Conservation (phyloP, 2,113 vertebrate species). For the Nematolebias whitei region DNA sequence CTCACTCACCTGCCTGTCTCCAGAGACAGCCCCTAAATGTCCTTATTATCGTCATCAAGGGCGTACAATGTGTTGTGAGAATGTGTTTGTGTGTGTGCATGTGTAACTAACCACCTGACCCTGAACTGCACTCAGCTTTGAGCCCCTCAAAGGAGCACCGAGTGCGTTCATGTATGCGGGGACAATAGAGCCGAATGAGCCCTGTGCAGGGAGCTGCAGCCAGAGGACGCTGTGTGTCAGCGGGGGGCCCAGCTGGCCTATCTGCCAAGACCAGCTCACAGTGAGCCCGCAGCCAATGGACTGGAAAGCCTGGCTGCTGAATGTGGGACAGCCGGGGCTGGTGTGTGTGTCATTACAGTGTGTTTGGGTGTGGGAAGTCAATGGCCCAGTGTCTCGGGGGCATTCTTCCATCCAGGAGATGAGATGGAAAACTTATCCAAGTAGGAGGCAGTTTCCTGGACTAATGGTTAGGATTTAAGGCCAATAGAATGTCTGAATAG, state of each 20-base stretch:
- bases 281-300: conserved; percentile 78
- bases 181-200: conserved; percentile 70
- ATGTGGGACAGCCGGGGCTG: conserved; percentile 72
- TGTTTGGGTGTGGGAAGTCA: conserved; percentile 52
- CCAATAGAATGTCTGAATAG: neutral
- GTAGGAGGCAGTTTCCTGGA: conserved; percentile 21
- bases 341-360: conserved; percentile 63
- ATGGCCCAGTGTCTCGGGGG: conserved; percentile 43
- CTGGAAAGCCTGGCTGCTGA: conserved; percentile 69
- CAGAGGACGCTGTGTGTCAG: conserved; percentile 71
- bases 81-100: conserved; percentile 24
- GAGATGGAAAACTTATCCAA: conserved; percentile 43
- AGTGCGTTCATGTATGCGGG: conserved; percentile 53
- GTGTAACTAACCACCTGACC: conserved; percentile 62
- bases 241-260: conserved; percentile 78
- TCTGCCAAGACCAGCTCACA: conserved; percentile 77
- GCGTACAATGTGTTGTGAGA: conserved; percentile 54
- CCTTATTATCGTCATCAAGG: conserved; percentile 79
- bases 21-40: conserved; percentile 74
- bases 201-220: conserved; percentile 63
- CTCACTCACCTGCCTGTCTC: conserved; percentile 77
- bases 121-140: conserved; percentile 40
- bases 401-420: conserved; percentile 54
- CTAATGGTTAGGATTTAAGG: conserved; percentile 55
- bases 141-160: conserved; percentile 56